Conservation (phyloP, 2,797 vertebrate species). For the Darevskia nairensis region DNA sequence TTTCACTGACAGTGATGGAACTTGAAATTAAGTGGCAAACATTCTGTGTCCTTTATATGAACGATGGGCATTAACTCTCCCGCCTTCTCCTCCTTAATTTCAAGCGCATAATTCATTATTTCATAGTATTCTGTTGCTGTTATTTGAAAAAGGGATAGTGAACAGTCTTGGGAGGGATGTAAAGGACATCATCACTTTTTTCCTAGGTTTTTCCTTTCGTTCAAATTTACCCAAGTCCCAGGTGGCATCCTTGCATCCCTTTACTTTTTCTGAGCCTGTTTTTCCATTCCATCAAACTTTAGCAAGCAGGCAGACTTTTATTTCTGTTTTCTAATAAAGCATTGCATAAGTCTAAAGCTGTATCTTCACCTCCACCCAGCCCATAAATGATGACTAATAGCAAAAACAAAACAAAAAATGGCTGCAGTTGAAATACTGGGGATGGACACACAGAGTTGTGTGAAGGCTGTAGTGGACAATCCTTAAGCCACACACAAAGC, state of each 20-base stretch:
- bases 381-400: slow-evolving; percentile 35
- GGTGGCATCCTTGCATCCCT: not conserved
- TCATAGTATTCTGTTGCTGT: slow-evolving; percentile 19
- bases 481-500: not conserved
- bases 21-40: slow-evolving; percentile 14
- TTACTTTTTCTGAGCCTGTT: slow-evolving; percentile 8
- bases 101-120: not conserved
- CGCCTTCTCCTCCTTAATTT: slow-evolving; percentile 16
- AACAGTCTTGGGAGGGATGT: slow-evolving; percentile 16
- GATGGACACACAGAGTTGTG: not conserved
- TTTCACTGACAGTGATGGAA: not conserved
- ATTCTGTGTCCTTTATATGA: rapidly evolving
- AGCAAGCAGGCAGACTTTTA: not conserved
- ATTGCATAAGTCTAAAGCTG: slow-evolving; percentile 21
- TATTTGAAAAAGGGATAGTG: not conserved
- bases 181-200: not conserved
- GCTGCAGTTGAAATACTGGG: slow-evolving; percentile 6
- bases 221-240: not conserved
- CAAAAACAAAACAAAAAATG: slow-evolving; percentile 11
- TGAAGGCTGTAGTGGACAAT: not conserved
- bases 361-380: slow-evolving; percentile 12
- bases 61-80: slow-evolving; percentile 13
- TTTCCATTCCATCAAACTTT: slow-evolving; percentile 30
- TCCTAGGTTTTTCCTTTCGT: not conserved
- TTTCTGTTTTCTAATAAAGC: slow-evolving; percentile 30